These are phyloP conservation scores for Cherax quadricarinatus DNA, from an alignment of 1,140 invertebrate species.

Conservation along the genomic window DNA sequence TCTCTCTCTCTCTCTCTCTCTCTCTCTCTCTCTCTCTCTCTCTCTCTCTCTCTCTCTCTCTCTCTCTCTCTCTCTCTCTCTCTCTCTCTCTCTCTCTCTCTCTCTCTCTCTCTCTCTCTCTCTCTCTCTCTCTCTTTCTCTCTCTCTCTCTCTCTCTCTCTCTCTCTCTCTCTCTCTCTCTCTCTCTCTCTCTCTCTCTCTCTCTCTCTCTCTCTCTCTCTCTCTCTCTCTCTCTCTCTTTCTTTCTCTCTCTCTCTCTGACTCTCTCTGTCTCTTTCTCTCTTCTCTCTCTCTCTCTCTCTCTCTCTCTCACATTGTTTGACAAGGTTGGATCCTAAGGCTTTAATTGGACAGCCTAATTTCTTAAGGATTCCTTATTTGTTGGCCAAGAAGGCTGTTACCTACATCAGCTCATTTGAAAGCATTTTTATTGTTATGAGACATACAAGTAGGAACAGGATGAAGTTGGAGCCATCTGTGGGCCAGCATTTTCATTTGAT, in stretches of 20 bases:
- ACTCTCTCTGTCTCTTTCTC: background rate
- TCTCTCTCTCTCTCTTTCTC: constrained; percentile 31
- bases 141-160: constrained; percentile 31
- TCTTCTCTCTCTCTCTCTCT: background rate
- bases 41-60: background rate
- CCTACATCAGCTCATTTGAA: no score
- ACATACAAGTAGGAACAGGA: no score
- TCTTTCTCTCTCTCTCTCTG: background rate
- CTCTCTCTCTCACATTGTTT: no score
- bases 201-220: constrained; percentile 15
- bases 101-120: constrained; percentile 34
- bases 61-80: background rate
- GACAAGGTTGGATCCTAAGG: no score
- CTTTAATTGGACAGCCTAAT: no score
- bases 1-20: background rate
- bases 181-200: constrained; percentile 36
- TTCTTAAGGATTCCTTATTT: no score
- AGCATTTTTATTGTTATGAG: no score
- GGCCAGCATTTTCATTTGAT: no score
- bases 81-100: background rate
- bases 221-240: background rate
- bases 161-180: constrained; percentile 36
- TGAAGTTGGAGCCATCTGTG: no score
- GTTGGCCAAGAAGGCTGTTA: no score
- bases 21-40: background rate